Conservation (phyloP, 2,113 vertebrate species). For the Xenus cinereus region DNA sequence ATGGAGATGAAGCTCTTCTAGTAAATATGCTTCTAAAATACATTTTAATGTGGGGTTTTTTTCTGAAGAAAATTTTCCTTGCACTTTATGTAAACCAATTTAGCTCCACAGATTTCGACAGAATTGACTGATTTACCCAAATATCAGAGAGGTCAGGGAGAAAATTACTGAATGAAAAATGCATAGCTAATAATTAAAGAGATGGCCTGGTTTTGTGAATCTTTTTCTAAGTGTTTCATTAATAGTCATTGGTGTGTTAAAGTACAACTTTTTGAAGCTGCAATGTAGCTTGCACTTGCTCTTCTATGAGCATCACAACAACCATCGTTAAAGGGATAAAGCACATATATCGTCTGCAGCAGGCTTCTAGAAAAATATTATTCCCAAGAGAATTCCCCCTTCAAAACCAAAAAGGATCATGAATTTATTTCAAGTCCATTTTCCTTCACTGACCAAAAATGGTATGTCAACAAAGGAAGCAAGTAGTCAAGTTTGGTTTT, state of each 20-base stretch:
- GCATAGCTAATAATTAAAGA: conserved; percentile 65
- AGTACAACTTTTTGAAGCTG: conserved; percentile 38
- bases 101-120: not conserved
- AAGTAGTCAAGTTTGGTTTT: not conserved
- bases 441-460: not conserved
- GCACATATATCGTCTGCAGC: not conserved
- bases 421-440: not conserved
- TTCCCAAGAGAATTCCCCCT: not conserved
- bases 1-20: not conserved
- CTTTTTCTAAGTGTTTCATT: conserved; percentile 53
- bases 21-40: not conserved
- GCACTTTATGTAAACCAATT: not conserved
- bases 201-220: conserved; percentile 47
- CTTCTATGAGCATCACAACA: not conserved
- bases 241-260: conserved; percentile 56
- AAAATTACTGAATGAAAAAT: conserved; percentile 38
- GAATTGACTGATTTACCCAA: conserved; percentile 3
- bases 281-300: not conserved
- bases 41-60: not conserved
- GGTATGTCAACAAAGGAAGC: not conserved
- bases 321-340: not conserved
- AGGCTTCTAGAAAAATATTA: not conserved
- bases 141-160: conserved; percentile 15
- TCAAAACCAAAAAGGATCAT: not conserved
- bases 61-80: not conserved